Conservation (phyloP, 2,888 invertebrate genomes). For the Dorcus parallelipipedus region DNA sequence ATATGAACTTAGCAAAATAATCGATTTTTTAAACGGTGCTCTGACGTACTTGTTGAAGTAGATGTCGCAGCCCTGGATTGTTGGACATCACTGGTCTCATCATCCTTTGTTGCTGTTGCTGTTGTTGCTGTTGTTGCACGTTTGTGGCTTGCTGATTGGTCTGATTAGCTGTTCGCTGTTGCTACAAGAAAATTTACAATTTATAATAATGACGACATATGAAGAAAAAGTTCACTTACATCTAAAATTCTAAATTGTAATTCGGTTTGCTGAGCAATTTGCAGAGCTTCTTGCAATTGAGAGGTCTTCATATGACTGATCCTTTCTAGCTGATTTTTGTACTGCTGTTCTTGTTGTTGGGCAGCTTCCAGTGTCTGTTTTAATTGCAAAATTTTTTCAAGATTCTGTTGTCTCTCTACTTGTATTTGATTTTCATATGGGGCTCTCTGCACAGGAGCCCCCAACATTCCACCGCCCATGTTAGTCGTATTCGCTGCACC, state of each 20-base stretch:
- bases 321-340: slow-evolving; percentile 73
- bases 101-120: slow-evolving; percentile 56
- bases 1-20: background rate
- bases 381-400: slow-evolving; percentile 72
- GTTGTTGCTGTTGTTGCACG: slow-evolving; percentile 36
- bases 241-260: slow-evolving; percentile 75
- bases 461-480: slow-evolving; percentile 36
- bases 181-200: slow-evolving; percentile 22
- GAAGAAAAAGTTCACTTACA: slow-evolving; percentile 47
- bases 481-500: slow-evolving; percentile 21
- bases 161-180: slow-evolving; percentile 44
- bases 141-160: slow-evolving; percentile 36
- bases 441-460: slow-evolving; percentile 37
- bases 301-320: slow-evolving; percentile 60
- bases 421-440: slow-evolving; percentile 59
- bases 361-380: slow-evolving; percentile 78
- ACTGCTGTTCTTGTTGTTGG: slow-evolving; percentile 74
- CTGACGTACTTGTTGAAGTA: slow-evolving; percentile 68
- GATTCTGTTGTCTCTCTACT: slow-evolving; percentile 72
- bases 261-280: slow-evolving; percentile 76
- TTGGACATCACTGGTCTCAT: slow-evolving; percentile 71
- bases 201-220: background rate
- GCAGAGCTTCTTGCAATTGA: slow-evolving; percentile 63
- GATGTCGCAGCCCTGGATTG: slow-evolving; percentile 76
- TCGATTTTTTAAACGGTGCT: background rate